These are phyloP conservation scores for Acropternis orthonyx DNA, from an alignment of 2,797 vertebrate genomes.

Conservation along the genomic window DNA sequence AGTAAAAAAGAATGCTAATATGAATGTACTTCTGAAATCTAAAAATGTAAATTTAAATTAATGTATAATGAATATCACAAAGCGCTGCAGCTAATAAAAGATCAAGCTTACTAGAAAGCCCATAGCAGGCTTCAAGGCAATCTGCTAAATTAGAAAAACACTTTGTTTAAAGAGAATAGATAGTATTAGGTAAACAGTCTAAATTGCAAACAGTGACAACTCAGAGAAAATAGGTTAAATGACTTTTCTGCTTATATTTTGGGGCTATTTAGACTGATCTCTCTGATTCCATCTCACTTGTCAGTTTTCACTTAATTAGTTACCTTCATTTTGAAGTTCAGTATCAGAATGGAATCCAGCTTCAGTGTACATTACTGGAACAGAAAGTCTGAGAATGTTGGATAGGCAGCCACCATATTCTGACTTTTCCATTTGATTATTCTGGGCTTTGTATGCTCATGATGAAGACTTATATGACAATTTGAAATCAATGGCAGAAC, in stretches of 20 bases:
- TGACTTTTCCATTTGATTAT: neutral
- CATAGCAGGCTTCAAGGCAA: constrained; percentile 10
- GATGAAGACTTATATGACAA: neutral
- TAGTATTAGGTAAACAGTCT: constrained; percentile 8
- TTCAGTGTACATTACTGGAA: neutral
- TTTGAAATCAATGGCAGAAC: constrained; percentile 5
- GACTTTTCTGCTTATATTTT: neutral
- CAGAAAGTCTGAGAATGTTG: neutral
- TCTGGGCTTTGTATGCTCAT: neutral
- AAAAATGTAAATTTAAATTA: constrained; percentile 37
- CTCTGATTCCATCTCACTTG: neutral
- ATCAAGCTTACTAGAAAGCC: constrained; percentile 38
- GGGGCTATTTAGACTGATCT: neutral
- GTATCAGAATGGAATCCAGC: neutral
- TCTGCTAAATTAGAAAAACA: constrained; percentile 4
- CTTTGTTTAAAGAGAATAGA: constrained; percentile 18
- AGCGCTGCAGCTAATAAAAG: constrained; percentile 39
- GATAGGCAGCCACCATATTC: neutral
- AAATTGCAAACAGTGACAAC: neutral
- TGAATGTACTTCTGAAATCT: constrained; percentile 49
- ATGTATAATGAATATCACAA: constrained; percentile 31
- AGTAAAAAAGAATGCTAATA: constrained; percentile 52
- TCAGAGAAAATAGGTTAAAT: neutral
- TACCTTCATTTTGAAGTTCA: neutral
- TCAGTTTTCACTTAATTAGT: neutral